These are phyloP conservation scores for Plemyria rubiginata DNA, from an alignment of 2,888 invertebrate genomes.

Conservation along the genomic window DNA sequence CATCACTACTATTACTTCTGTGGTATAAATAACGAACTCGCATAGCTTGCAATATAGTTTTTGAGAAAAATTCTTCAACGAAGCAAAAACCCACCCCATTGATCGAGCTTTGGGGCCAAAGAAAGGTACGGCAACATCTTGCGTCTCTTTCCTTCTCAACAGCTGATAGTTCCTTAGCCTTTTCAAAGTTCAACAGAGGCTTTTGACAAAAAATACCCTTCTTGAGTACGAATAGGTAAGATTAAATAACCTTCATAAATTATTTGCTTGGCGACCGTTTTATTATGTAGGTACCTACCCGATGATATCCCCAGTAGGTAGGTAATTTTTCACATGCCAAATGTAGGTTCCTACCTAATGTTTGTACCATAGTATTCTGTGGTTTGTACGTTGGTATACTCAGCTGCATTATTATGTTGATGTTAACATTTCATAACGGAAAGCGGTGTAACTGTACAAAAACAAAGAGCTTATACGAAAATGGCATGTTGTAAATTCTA, in stretches of 20 bases:
- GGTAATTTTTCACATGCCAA: no score
- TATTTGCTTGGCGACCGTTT: neutral
- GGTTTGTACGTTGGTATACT: no score
- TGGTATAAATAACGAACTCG: neutral
- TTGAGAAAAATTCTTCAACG: neutral
- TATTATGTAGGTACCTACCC: no score
- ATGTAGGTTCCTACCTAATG: no score
- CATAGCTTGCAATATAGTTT: neutral
- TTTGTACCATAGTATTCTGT: no score
- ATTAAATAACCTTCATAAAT: neutral
- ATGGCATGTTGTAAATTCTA: no score
- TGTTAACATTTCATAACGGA: no score
- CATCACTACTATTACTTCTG: no score
- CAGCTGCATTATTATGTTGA: no score
- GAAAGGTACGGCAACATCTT: neutral
- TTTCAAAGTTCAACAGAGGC: constrained; percentile 1
- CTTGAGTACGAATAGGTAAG: neutral
- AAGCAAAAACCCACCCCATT: neutral
- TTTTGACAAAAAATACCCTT: neutral
- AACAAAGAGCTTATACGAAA: no score
- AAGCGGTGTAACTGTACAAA: no score
- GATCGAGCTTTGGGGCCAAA: neutral
- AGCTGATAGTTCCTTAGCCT: constrained; percentile 3
- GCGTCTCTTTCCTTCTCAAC: neutral
- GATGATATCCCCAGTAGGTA: no score